Conservation (phyloP, 2,797 vertebrate genomes). For the Megaceryle alcyon region DNA sequence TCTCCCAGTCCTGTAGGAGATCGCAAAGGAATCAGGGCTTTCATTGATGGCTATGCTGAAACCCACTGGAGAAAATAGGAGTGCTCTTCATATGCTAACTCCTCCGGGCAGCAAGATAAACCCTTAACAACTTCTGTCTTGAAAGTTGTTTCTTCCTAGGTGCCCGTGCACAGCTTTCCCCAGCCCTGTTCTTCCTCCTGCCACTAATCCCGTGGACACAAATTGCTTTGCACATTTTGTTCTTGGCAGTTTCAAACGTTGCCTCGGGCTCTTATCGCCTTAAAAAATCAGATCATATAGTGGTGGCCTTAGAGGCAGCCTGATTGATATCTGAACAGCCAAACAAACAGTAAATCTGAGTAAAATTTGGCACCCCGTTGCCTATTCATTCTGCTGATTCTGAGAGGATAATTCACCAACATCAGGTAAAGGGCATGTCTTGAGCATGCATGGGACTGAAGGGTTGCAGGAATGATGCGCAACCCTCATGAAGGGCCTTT, state of each 20-base stretch:
- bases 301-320: slow-evolving; percentile 17
- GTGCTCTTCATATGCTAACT: not conserved
- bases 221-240: slow-evolving; percentile 40
- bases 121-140: not conserved
- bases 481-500: not conserved
- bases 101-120: not conserved
- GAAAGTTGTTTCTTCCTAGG: not conserved
- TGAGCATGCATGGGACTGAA: not conserved
- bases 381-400: not conserved
- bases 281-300: slow-evolving; percentile 38
- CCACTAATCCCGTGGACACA: not conserved
- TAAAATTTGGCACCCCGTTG: not conserved
- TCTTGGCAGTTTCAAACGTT: slow-evolving; percentile 27
- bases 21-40: not conserved
- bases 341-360: slow-evolving; percentile 39
- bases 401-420: not conserved
- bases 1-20: not conserved
- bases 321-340: slow-evolving; percentile 20
- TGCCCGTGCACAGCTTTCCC: not conserved
- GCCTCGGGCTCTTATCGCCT: slow-evolving; percentile 4
- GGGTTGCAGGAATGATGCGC: not conserved
- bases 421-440: not conserved
- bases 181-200: not conserved
- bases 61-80: not conserved
- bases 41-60: not conserved